Conservation (phyloP, 1,140 invertebrate species). For the Sitodiplosis mosellana region DNA sequence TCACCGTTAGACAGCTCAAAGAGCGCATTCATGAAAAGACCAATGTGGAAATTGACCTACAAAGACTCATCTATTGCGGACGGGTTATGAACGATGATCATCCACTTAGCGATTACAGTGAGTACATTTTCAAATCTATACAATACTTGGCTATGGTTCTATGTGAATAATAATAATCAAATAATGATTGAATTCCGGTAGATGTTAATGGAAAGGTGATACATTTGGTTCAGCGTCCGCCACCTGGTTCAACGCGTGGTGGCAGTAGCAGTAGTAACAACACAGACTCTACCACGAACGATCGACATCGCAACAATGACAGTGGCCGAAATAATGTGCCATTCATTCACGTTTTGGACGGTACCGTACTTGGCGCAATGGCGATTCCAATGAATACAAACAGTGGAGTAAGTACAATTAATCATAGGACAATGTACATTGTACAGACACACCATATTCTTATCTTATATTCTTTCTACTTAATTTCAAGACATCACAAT, state of each 20-base stretch:
- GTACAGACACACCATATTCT: no score
- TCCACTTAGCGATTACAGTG: slow-evolving; percentile 73
- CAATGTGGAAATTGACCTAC: slow-evolving; percentile 57
- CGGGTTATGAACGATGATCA: slow-evolving; percentile 81
- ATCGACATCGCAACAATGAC: slow-evolving; percentile 16
- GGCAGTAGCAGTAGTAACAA: slow-evolving; percentile 21
- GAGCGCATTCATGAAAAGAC: slow-evolving; percentile 59
- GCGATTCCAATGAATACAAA: slow-evolving; percentile 22
- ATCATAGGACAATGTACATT: background rate
- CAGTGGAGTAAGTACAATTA: slow-evolving; percentile 9
- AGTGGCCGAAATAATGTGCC: slow-evolving; percentile 11
- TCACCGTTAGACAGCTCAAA: slow-evolving; percentile 74
- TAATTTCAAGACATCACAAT: background rate
- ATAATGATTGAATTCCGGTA: slow-evolving; percentile 22
- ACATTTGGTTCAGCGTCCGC: slow-evolving; percentile 79
- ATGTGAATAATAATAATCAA: no score
- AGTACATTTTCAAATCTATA: slow-evolving; percentile 16
- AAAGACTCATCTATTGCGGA: slow-evolving; percentile 84
- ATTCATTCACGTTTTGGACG: slow-evolving; percentile 20
- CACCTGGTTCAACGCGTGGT: slow-evolving; percentile 24
- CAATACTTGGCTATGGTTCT: no score
- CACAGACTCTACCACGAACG: slow-evolving; percentile 17
- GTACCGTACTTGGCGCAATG: slow-evolving; percentile 36
- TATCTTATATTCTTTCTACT: background rate
- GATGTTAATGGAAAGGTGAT: slow-evolving; percentile 85